These are phyloP conservation scores for Drosophila stalkeri DNA, from an alignment of 2,888 invertebrate species.

Conservation along the genomic window DNA sequence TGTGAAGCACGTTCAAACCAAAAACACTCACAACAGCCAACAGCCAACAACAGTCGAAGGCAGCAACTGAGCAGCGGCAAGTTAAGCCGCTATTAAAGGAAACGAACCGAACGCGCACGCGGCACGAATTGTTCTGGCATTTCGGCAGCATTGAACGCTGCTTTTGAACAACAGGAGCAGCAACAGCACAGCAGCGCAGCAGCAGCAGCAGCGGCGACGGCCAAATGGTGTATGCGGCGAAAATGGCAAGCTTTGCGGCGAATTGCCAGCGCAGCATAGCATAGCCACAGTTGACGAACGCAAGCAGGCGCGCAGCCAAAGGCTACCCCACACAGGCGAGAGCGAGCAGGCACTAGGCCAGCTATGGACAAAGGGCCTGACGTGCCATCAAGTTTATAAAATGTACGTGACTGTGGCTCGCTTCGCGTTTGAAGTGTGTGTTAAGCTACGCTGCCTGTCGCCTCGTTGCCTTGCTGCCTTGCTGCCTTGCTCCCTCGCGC, in stretches of 20 bases:
- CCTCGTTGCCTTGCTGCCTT: conserved; percentile 4
- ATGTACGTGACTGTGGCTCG: conserved; percentile 74
- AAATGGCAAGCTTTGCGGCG: conserved; percentile 61
- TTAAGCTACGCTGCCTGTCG: conserved; percentile 59
- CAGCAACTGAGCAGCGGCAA: conserved; percentile 16
- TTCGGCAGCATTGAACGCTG: conserved; percentile 47
- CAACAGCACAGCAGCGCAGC: background rate
- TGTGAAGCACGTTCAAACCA: conserved; percentile 16
- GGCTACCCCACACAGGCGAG: background rate
- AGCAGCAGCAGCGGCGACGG: conserved; percentile 3
- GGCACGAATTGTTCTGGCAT: conserved; percentile 74
- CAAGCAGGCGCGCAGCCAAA: conserved; percentile 26
- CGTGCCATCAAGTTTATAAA: conserved; percentile 74
- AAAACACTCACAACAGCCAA: conserved; percentile 13
- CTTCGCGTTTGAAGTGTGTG: conserved; percentile 67
- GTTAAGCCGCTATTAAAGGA: conserved; percentile 19
- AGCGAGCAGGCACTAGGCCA: conserved; percentile 19
- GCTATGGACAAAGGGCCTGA: conserved; percentile 41
- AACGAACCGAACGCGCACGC: conserved; percentile 80
- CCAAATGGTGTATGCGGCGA: conserved; percentile 50
- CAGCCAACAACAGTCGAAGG: background rate
- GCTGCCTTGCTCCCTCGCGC: conserved; percentile 9
- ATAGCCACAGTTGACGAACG: conserved; percentile 11
- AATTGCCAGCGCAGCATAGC: conserved; percentile 40
- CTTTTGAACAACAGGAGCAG: conserved; percentile 51